These are phyloP conservation scores for Lomographa bimaculata DNA, from an alignment of 2,888 invertebrate species.

Conservation along the genomic window DNA sequence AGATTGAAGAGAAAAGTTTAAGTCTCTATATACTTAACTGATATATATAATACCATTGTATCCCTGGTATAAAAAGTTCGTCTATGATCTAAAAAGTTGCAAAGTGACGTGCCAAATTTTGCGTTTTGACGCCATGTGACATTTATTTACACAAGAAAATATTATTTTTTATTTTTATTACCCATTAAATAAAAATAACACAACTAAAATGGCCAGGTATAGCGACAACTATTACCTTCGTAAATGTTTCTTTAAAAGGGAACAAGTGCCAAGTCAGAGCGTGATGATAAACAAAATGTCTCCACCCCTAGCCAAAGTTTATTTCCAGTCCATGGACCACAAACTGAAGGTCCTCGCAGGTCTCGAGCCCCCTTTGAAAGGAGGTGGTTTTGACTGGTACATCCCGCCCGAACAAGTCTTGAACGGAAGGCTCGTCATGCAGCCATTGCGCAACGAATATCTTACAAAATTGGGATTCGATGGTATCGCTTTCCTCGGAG, in stretches of 20 bases:
- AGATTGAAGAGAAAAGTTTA: too few species aligned
- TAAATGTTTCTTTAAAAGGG: constrained; percentile 58
- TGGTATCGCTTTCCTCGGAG: constrained; percentile 55
- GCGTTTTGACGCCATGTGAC: constrained; percentile 10
- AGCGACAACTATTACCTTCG: constrained; percentile 64
- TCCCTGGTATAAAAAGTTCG: too few species aligned
- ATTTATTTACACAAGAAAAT: constrained; percentile 4
- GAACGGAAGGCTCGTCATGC: constrained; percentile 54
- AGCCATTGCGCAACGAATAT: constrained; percentile 54
- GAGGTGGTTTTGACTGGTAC: constrained; percentile 69
- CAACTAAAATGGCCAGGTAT: constrained; percentile 42
- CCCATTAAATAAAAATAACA: not conserved
- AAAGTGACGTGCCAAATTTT: too few species aligned
- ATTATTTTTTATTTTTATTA: constrained; percentile 5
- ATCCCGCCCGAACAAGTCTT: constrained; percentile 61
- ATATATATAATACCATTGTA: too few species aligned
- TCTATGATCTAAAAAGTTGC: too few species aligned
- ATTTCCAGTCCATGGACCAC: constrained; percentile 66
- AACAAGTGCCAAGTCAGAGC: constrained; percentile 68
- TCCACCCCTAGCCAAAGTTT: constrained; percentile 59
- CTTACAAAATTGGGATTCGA: constrained; percentile 53
- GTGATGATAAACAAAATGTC: constrained; percentile 64
- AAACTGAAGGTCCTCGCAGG: constrained; percentile 65
- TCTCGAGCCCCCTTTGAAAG: constrained; percentile 64
- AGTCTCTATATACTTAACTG: too few species aligned